Evolutionary conservation across 2,888 invertebrate species (phyloP).

Genomic region (Poecilobothrus nobilitatus): DNA sequence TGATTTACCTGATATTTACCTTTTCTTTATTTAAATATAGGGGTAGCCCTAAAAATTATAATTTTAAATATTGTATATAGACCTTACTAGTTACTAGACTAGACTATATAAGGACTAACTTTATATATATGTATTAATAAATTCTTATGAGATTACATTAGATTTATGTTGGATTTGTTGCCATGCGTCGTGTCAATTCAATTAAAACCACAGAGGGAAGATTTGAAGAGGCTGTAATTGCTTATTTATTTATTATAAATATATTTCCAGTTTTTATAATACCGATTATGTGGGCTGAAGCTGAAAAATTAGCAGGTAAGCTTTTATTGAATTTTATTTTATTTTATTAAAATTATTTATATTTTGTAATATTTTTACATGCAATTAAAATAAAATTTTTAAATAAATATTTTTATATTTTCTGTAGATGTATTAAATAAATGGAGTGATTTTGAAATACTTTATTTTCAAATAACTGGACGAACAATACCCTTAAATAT

Average conservation of each 20-base stretch:
- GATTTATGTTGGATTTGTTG: conserved; percentile 53
- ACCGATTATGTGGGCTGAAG: conserved; percentile 60
- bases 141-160: conserved; percentile 20
- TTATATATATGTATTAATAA: conserved; percentile 3
- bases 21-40: too few relatives aligned
- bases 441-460: conserved; percentile 59
- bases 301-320: conserved; percentile 52
- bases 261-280: conserved; percentile 56
- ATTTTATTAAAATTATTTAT: conserved; percentile 18
- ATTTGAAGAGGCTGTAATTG: conserved; percentile 67
- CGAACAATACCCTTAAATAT: conserved; percentile 50
- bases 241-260: conserved; percentile 65
- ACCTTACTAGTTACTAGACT: conserved; percentile 1
- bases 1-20: too few relatives aligned
- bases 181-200: conserved; percentile 54
- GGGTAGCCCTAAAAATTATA: too few relatives aligned
- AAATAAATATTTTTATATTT: too few relatives aligned
- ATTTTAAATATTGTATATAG: too few relatives aligned
- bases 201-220: conserved; percentile 55
- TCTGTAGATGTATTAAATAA: conserved; percentile 44
- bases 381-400: too few relatives aligned
- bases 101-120: neutral
- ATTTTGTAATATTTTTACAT: too few relatives aligned
- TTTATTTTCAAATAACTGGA: conserved; percentile 54
- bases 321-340: too few relatives aligned